Percentiles rank a stretch among this genome's conserved stretches.
Conservation (phyloP, 2,113 vertebrate species). For the Bufo bufo region DNA sequence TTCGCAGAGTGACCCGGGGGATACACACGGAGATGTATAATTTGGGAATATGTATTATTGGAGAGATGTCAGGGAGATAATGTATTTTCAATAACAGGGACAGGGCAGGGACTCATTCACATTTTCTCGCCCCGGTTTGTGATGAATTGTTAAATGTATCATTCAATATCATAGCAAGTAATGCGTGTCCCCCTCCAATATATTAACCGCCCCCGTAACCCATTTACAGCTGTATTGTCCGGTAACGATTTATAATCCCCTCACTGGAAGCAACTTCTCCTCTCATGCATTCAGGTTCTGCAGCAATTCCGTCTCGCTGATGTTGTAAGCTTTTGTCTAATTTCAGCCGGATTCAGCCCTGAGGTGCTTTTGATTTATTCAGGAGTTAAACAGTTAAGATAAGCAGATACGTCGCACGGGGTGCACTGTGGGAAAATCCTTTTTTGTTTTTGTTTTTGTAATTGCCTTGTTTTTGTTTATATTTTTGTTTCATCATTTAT, state of each 20-base stretch:
- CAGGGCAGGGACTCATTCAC: constrained; percentile 8
- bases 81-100: constrained; percentile 47
- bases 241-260: constrained; percentile 20
- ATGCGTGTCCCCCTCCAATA: constrained; percentile 22
- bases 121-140: not conserved
- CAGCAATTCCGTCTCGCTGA: not conserved
- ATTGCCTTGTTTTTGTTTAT: not conserved
- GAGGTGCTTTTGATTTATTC: constrained; percentile 30
- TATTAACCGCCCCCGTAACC: constrained; percentile 19
- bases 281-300: not conserved
- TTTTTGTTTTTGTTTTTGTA: not conserved
- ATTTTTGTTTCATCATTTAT: not conserved
- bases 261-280: not conserved
- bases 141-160: constrained; percentile 40
- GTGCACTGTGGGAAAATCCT: not conserved
- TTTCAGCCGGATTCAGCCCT: constrained; percentile 2
- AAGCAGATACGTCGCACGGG: not conserved
- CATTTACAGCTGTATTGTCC: not conserved
- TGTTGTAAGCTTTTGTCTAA: constrained; percentile 21
- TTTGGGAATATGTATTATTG: constrained; percentile 41
- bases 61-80: constrained; percentile 40
- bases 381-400: constrained; percentile 28
- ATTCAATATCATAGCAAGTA: constrained; percentile 42
- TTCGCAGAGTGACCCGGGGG: not conserved
- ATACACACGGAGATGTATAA: not conserved